Evolutionary conservation across 2,113 vertebrate genomes (phyloP).

Genomic region (Eulacestoma nigropectus): DNA sequence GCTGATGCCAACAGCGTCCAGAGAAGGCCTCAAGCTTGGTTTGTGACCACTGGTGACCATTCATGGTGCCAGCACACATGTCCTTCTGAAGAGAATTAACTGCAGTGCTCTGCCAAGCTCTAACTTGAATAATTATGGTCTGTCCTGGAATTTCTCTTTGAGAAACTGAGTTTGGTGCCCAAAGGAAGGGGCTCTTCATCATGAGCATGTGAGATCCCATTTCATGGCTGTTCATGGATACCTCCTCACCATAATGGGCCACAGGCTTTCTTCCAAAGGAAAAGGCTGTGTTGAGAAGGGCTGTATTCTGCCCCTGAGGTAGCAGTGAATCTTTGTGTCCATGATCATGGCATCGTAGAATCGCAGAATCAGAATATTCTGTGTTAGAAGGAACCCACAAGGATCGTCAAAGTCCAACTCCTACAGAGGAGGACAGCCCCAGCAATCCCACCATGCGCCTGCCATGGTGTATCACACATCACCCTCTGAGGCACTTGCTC

Average conservation of each 20-base stretch:
- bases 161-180: neutral
- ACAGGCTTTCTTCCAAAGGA: neutral
- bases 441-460: neutral
- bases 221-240: neutral
- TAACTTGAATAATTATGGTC: neutral
- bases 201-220: neutral
- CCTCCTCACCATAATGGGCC: neutral
- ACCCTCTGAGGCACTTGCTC: neutral
- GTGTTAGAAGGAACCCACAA: neutral
- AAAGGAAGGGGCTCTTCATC: neutral
- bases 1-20: neutral
- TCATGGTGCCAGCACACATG: neutral
- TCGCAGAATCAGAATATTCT: neutral
- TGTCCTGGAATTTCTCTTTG: neutral
- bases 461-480: neutral
- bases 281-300: neutral
- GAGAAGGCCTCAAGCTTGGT: neutral
- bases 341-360: fast-evolving
- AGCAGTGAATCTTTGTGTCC: neutral
- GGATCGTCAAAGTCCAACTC: neutral
- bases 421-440: neutral
- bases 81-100: neutral
- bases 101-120: neutral
- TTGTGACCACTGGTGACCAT: neutral
- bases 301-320: neutral